Evolutionary conservation across 2,113 vertebrate species (phyloP), one percentile per base, ranked within the genome.

Genomic region (Paramormyrops kingsleyae): DNA sequence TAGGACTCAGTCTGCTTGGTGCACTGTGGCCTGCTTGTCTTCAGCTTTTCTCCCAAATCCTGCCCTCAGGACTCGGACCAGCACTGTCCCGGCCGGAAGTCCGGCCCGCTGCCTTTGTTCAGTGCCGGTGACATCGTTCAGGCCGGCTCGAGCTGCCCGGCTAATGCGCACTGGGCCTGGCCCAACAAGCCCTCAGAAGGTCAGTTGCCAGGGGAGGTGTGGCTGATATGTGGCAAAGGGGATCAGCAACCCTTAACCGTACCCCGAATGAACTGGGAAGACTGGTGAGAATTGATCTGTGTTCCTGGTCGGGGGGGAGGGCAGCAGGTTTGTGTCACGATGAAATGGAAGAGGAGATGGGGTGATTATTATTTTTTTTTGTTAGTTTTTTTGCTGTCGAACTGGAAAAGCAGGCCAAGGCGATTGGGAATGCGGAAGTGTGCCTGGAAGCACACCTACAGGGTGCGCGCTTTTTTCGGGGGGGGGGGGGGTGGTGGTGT

Each of bases 71-170:
- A 95, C 66, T 21, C 12, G 5, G 92, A 93, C 87, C 47, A 89
- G 35, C 92, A 59, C n/a, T 70, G 89, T 56, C 91, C 92, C 19
- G 90, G 92, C n/a, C 94, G 94, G 90, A 95, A 95, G 90, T 62
- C 91, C 0, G 50, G 90, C 2, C 90, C 93, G 21, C 90, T 93
- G 10, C 92, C 94, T 8, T 85, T 96, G 59, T 95, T 95, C 92
- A 95, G 92, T 7, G 94, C 95, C 0, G 94, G 93, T 52, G 96
- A 96, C 87, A 95, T 96, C 66, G 7, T 95, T 42, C 95, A 96
- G 91, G 95, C 96, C 87, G 90, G 94, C 70, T 91, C 94, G 0
- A 93, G 93, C 0, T 89, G 92, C 46, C 89, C 94, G 0, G 83
- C 84, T 7, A 70, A 52, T 92, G 91, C 77, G 46, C 66, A 0